Base-by-base conservation (phyloP, 2,888 invertebrate species). In the Tetramorium bicarinatum region DNA sequence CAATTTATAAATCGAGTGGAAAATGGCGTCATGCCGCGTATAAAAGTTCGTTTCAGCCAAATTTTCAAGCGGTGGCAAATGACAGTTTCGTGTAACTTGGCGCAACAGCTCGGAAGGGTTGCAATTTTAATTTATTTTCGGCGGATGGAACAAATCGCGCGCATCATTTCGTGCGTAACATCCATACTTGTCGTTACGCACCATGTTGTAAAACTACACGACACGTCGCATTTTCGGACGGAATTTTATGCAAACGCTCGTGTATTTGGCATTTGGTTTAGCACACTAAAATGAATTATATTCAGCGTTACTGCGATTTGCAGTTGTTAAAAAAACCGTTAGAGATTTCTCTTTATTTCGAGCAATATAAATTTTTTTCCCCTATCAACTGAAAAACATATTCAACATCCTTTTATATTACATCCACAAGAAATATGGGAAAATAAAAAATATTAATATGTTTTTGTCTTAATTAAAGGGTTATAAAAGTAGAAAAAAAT, bases 1-100 rank as follows among this genome's bases (percentile, higher is more conserved):
- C 88, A 72, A 88, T 88, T 88, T 88, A 83, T 84, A 88, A 86
- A 88, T 86, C 86, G 86, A 83, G 84, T 82, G 88, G 88, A 88
- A 88, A 88, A 88, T 86, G 81, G 87, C 83, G 71, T 56, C 76
- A 49, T 25, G 69, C 69, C 77, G 62, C 64, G 85, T 54, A 84
- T 84, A 77, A 82, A 84, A 88, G 80, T 86, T 88, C 25, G 71
- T 34, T 54, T 34, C n/a, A 18, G 34, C 54, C 52, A 77, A 84
- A 83, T 84, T 75, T 80, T 80, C 38, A 49, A 29, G 29, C 81
- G 83, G 77, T 54, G 56, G 82, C 44, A 52, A 72, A 69, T 25
- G 61, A 81, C 66, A 89, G 86, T 83, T 69, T 61, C 84, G 64
- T 82, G 83, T 85, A 89, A 87, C 83, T 54, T 84, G 21, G 59